These are phyloP conservation scores for Heterodera carotae DNA, from an alignment of 1,140 invertebrate genomes.

Conservation along the genomic window DNA sequence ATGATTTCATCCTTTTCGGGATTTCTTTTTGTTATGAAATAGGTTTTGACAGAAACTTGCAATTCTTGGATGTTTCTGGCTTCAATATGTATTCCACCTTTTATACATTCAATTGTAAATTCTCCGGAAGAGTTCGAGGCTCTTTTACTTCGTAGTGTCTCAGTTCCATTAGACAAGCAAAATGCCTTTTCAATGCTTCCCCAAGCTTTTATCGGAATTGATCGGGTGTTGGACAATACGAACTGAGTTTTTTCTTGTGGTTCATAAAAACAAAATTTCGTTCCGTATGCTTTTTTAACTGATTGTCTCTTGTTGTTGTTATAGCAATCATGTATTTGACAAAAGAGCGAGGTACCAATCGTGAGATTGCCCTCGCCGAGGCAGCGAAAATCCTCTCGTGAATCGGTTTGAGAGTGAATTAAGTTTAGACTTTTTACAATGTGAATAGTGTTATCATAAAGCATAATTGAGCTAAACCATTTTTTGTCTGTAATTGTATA, in stretches of 20 bases:
- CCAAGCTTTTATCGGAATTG: not conserved
- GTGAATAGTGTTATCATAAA: not conserved
- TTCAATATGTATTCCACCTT: not conserved
- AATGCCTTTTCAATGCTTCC: not conserved
- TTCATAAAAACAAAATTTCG: not conserved
- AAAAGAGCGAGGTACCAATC: not conserved
- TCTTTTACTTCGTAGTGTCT: no score
- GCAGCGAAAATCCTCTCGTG: not conserved
- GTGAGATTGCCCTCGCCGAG: not conserved
- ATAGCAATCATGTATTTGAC: not conserved
- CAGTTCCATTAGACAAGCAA: no score
- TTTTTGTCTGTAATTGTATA: not conserved
- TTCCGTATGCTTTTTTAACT: not conserved
- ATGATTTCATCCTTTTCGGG: not conserved
- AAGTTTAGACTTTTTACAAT: not conserved
- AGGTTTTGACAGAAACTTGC: not conserved
- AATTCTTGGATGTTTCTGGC: not conserved
- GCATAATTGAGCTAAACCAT: not conserved
- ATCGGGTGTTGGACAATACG: no score
- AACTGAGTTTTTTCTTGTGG: not conserved
- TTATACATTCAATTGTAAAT: not conserved
- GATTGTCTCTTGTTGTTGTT: no score
- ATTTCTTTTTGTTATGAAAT: not conserved
- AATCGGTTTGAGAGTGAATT: not conserved
- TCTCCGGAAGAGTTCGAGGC: not conserved